Conservation (phyloP, 2,888 invertebrate species). For the Melipona bicolor region DNA sequence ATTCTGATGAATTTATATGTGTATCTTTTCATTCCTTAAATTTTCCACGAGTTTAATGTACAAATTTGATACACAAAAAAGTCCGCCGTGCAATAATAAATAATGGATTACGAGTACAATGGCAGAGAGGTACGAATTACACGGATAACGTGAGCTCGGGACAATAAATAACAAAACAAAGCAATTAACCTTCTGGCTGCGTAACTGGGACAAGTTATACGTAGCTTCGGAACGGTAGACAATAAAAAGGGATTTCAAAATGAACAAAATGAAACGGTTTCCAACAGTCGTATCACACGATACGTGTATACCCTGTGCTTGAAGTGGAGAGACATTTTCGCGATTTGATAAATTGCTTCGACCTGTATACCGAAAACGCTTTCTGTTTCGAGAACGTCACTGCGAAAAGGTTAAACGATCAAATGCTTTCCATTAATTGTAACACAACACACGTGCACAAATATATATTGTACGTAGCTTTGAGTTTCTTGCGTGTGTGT, state of each 20-base stretch:
- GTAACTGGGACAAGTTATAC: neutral
- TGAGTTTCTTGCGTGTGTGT: too few relatives aligned
- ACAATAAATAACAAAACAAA: neutral
- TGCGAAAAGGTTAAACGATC: neutral
- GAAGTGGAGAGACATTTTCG: neutral
- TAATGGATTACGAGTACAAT: neutral
- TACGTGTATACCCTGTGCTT: neutral
- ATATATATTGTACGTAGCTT: too few relatives aligned
- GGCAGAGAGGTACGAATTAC: neutral
- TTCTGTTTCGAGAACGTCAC: neutral
- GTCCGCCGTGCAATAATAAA: neutral
- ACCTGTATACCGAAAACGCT: neutral
- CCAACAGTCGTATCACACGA: neutral
- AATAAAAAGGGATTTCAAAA: neutral
- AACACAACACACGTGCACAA: neutral
- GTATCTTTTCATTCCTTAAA: neutral
- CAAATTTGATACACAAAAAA: too few relatives aligned
- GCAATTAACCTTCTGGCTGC: neutral
- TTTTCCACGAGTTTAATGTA: neutral
- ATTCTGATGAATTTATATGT: neutral
- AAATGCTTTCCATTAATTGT: neutral
- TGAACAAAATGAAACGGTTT: neutral
- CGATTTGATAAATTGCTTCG: neutral
- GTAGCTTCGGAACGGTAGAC: neutral
- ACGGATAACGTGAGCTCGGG: neutral